Conservation (phyloP, 23 tunicate species). For the Phallusia fumigata region DNA sequence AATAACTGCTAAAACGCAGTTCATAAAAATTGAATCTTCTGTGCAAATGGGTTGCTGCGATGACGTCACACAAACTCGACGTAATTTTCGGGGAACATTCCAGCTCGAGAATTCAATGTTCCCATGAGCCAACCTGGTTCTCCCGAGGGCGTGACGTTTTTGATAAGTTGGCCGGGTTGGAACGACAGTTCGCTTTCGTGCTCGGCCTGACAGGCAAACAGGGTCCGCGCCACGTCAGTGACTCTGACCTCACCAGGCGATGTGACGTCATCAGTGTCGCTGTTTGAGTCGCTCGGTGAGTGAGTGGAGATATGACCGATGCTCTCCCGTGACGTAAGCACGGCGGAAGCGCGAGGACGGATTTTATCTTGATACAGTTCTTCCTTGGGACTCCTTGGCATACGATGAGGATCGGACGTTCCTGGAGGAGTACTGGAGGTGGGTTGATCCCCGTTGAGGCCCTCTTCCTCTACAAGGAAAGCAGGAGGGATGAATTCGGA, state of each 20-base stretch:
- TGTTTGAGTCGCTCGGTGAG: not conserved
- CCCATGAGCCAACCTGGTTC: conserved; percentile 87
- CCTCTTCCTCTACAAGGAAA: conserved; percentile 26
- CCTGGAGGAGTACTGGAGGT: not conserved
- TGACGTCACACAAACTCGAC: conserved; percentile 27
- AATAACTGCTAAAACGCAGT: not conserved
- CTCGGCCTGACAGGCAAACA: conserved; percentile 69
- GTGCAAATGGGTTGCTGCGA: not conserved
- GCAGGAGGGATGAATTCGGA: conserved; percentile 53
- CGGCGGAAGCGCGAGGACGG: conserved; percentile 27
- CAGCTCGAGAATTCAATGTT: conserved; percentile 43
- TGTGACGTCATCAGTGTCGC: not conserved
- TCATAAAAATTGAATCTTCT: not conserved
- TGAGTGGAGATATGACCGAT: not conserved
- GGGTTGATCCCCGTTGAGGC: not conserved
- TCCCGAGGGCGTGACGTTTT: conserved; percentile 33
- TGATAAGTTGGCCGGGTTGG: conserved; percentile 49
- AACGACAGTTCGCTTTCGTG: conserved; percentile 69
- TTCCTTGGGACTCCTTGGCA: not conserved
- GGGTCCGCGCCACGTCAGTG: conserved; percentile 36
- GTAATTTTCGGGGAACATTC: conserved; percentile 74
- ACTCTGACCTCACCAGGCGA: conserved; percentile 17
- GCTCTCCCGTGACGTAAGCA: conserved; percentile 18
- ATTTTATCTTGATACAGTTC: not conserved
- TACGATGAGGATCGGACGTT: not conserved